Base-by-base conservation (phyloP, 1,140 invertebrate species). In the Thaumetopoea pityocampa region DNA sequence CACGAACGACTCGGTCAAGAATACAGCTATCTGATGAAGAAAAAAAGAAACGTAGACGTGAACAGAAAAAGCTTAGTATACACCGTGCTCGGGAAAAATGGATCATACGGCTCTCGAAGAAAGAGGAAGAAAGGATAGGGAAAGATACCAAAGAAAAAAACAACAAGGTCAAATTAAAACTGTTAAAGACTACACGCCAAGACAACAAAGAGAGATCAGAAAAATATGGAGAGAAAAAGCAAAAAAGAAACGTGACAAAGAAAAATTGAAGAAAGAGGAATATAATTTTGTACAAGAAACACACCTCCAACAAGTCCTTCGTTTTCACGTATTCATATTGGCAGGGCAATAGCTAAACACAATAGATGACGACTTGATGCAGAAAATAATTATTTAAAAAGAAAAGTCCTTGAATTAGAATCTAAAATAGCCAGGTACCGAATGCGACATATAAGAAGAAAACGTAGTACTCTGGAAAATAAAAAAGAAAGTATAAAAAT, bases 171-270 rank as follows among this genome's bases (percentile, higher is more conserved):
- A 51, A 27, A 47, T 30, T 18, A 30, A 44, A 26, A 52, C 49
- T 23, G 49, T 52, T 28, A 42, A 45, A 42, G 49, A 52, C 9
- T 43, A 24, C 7, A 48, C 38, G 0, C 47, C 43, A 3, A 34
- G 40, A 18, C 18, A 56, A 51, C 53, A 56, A 35, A 16, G 47
- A 22, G 14, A 48, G 22, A 47, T 56, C 2, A 35, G 42, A 38
- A 51, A 60, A 38, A 41, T 49, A 3, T 54, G 56, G 56, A 35
- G 51, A 28, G 48, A 54, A 23, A 54, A 45, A 15, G 34, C 51
- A 15, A 41, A 41, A 22, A 20, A 29, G 14, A 45, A 16, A 44
- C 30, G 42, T 16, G 33, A 46, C 1, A 27, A 27, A 9, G 8
- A 27, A 28, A 37, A 37, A 37, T 7, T 6, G 2, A 19, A 27